Evolutionary conservation across 2,888 invertebrate genomes (phyloP).

Genomic region (Bruchidius siliquastri): DNA sequence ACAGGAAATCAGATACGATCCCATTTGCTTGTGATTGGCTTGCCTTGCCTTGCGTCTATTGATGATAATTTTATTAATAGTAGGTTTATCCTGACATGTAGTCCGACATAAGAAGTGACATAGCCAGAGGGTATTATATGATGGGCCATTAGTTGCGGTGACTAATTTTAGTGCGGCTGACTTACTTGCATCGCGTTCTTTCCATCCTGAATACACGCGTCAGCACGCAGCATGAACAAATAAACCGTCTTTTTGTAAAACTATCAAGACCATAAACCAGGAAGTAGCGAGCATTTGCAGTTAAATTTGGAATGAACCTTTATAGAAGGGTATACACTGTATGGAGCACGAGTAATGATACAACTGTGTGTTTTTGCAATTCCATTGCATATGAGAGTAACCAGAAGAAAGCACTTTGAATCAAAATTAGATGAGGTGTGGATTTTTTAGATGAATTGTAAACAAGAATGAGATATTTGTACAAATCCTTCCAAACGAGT

Average conservation of each 20-base stretch:
- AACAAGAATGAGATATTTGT: too few relatives aligned
- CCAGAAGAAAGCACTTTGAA: background rate
- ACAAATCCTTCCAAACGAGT: too few relatives aligned
- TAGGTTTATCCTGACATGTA: background rate
- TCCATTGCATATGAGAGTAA: background rate
- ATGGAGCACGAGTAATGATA: background rate
- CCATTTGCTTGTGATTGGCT: too few relatives aligned
- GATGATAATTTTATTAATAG: too few relatives aligned
- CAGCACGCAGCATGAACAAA: conserved; percentile 13
- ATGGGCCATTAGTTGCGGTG: background rate
- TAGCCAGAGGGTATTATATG: background rate
- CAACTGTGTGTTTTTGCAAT: background rate
- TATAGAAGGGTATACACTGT: background rate
- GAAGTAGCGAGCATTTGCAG: background rate
- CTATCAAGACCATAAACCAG: background rate
- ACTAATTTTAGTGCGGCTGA: conserved; percentile 1
- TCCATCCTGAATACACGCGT: conserved; percentile 57
- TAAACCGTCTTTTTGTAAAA: background rate
- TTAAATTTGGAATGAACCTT: background rate
- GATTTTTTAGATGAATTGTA: background rate
- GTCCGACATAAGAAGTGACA: background rate
- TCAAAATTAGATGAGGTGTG: background rate
- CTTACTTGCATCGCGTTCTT: conserved; percentile 77
- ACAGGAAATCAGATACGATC: too few relatives aligned
- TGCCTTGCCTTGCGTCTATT: too few relatives aligned